These are phyloP conservation scores for Drosophila pseudoananassae DNA, from an alignment of 1,140 invertebrate species.

Conservation along the genomic window DNA sequence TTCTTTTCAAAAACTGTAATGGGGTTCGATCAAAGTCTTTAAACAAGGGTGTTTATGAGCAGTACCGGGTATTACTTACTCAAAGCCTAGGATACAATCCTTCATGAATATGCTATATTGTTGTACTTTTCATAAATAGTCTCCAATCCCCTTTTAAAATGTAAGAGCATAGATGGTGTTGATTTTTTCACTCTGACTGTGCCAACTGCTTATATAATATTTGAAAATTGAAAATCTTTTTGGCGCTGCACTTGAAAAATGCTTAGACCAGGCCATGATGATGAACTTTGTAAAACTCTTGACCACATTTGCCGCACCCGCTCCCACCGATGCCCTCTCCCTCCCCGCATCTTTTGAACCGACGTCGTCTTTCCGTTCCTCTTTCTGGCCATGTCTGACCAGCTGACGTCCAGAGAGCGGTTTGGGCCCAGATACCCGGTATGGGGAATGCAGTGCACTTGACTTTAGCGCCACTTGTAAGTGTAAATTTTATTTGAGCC, in stretches of 20 bases:
- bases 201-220: constrained; percentile 74
- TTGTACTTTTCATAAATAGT: not conserved
- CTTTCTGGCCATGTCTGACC: constrained; percentile 70
- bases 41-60: too few relatives aligned
- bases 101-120: too few relatives aligned
- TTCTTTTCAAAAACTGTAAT: too few relatives aligned
- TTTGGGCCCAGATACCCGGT: not conserved
- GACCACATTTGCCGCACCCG: constrained; percentile 75
- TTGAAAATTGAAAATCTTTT: constrained; percentile 81
- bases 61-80: too few relatives aligned
- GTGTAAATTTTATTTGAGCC: constrained; percentile 80
- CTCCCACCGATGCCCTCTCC: not conserved
- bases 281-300: constrained; percentile 80
- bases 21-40: too few relatives aligned
- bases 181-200: constrained; percentile 45
- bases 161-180: constrained; percentile 32
- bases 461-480: constrained; percentile 81
- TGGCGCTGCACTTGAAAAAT: constrained; percentile 77
- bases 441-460: constrained; percentile 55
- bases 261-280: constrained; percentile 70
- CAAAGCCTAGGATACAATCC: too few relatives aligned
- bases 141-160: not conserved
- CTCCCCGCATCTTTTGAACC: not conserved
- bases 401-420: constrained; percentile 60
- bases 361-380: constrained; percentile 32